A percentile compares a stretch with the other conserved stretches of the same genome.
phyloP scores from a whole-genome alignment of 2,797 vertebrate species.

The Sebastes trivittatus region DNA sequence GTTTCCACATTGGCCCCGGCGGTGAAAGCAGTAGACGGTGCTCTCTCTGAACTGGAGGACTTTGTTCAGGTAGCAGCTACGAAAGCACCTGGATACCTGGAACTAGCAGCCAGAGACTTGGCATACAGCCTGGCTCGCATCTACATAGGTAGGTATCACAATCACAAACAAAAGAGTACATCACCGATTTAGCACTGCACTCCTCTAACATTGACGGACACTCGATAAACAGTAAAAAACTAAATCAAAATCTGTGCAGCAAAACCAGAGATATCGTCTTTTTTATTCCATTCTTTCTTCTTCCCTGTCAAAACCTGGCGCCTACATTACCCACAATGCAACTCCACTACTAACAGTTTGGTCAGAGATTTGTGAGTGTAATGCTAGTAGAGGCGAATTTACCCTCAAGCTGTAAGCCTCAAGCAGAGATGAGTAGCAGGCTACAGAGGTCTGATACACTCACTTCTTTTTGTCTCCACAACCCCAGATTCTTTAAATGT shows the following conservation, averaged over 20 bases:
- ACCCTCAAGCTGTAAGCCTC: background rate
- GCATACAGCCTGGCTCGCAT: slow-evolving; percentile 85
- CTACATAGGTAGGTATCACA: slow-evolving; percentile 80
- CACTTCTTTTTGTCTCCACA: background rate
- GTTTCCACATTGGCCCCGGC: slow-evolving; percentile 61
- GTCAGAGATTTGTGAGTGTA: background rate
- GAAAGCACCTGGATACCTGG: slow-evolving; percentile 59
- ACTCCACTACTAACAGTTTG: background rate
- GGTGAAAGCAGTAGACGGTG: slow-evolving; percentile 29
- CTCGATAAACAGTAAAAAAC: background rate
- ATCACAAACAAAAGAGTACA: background rate
- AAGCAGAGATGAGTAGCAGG: background rate
- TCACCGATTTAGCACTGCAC: background rate
- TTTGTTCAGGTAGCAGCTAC: slow-evolving; percentile 67
- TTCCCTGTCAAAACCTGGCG: background rate
- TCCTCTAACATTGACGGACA: background rate
- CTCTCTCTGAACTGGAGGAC: slow-evolving; percentile 65
- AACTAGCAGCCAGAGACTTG: slow-evolving; percentile 86
- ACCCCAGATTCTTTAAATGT: background rate
- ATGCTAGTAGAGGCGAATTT: background rate
- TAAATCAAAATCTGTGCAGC: background rate
- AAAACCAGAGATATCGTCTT: background rate
- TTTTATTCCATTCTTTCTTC: background rate
- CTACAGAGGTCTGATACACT: too few species aligned
- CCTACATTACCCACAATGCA: background rate